A percentile compares a stretch with the other conserved stretches of the same genome.
phyloP scores from a whole-genome alignment of 2,797 vertebrate genomes.

The Heliangelus exortis region DNA sequence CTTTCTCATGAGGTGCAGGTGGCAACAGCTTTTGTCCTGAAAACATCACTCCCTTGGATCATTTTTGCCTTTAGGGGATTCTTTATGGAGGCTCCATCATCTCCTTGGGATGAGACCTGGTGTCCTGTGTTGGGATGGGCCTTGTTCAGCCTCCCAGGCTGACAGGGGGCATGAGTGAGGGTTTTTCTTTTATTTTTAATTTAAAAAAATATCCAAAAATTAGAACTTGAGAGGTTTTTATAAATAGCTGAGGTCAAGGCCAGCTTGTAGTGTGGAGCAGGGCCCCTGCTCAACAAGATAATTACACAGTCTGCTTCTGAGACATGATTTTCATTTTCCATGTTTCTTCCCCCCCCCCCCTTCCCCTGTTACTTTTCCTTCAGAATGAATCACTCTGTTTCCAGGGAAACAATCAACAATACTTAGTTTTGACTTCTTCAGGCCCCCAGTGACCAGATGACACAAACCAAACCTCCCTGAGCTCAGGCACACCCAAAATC shows the following conservation, averaged over 20 bases:
- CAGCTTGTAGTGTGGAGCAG: fast-evolving
- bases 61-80: background rate
- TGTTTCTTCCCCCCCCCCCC: background rate
- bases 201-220: background rate
- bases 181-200: background rate
- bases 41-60: fast-evolving
- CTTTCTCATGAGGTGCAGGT: background rate
- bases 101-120: background rate
- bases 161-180: fast-evolving
- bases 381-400: slow-evolving; percentile 27
- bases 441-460: slow-evolving; percentile 27
- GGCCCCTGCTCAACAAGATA: background rate
- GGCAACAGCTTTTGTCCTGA: background rate
- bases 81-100: fast-evolving
- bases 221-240: background rate
- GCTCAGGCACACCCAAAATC: slow-evolving; percentile 26
- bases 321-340: slow-evolving; percentile 23
- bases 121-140: background rate
- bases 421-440: background rate
- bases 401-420: background rate
- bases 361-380: background rate
- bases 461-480: background rate
- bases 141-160: background rate
- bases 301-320: background rate
- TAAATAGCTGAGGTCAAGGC: background rate